Base-by-base conservation (phyloP, 2,113 vertebrate species). In the Sylvilagus bachmani region DNA sequence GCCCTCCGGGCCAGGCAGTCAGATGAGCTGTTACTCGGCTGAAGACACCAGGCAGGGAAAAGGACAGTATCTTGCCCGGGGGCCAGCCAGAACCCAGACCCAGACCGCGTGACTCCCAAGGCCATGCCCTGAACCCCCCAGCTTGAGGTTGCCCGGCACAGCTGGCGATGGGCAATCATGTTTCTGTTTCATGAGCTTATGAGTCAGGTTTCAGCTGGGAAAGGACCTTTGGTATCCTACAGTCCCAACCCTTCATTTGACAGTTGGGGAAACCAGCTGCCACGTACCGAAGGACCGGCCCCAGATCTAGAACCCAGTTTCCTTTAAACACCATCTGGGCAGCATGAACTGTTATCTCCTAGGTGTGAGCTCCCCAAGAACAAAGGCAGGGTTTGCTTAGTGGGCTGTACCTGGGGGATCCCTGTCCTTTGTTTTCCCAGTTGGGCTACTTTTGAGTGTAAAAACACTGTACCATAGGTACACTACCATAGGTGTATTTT, bases 131-230 rank as follows among this genome's bases (percentile, higher is more conserved):
- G 25, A 31, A 58, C 53, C 24, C 27, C 27, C 66, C 58, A 31
- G 49, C 17, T 13, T 24, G 55, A 67, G 44, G 29, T 66, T 74
- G 4, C 78, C 49, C 2, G 1, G 66, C 27, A 51, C 78, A 51
- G 33, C 36, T 85, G 13, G 66, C 89, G 31, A 61, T 5, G 31
- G 74, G 22, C 31, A 25, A 0, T 16, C 62, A 61, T 69, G 31
- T 82, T 91, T 93, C 86, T 75, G 58, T 84, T 96, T 94, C 77
- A 81, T 29, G 51, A 75, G 67, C 5, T 73, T 44, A 24, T 92
- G 66, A 53, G 77, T 86, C 78, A 62, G 25, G 31, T 86, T 21
- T 77, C 86, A 90, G 19, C n/a, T 86, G 33, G 77, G 70, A 90
- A 91, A 66, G 66, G 51, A 78, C 33, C 31, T 94, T 88, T 55